Evolutionary conservation across 2,797 vertebrate genomes (phyloP), one percentile per base, ranked within the genome.

Genomic region (Chanos chanos): DNA sequence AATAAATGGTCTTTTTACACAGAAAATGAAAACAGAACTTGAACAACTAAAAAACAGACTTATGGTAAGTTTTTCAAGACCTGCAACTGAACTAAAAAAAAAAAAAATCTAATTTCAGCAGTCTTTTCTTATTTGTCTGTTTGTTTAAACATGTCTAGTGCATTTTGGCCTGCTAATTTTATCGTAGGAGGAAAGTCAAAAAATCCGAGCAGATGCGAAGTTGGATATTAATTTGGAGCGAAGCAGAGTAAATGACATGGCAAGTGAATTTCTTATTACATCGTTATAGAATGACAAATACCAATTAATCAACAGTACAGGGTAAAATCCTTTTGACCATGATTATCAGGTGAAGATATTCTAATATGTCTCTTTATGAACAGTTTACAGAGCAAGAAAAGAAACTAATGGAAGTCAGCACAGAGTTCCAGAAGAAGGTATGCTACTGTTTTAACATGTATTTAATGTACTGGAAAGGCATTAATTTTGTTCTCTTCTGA

Each of bases 1-100:
- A n/a, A n/a, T n/a, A n/a, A 0, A 30, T 45, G 16, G 59, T 31
- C 54, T 49, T 51, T 12, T 30, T 58, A 3, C 18, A 34, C 81
- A 99, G 96, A 98, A 94, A 90, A 95, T 98, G 94, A 95, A 94
- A 87, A 89, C 83, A 61, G 93, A 97, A 72, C 77, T 98, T 68
- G 92, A 94, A 76, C 93, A 96, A 74, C 88, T 99, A 21, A 92
- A 89, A 48, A 90, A 86, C 68, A 88, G 92, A 33, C 72, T 98
- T 37, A 75, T 86, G 77, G 95, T 98, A 79, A 92, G 91, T 83
- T 39, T 28, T 25, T 19, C 25, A 31, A 37, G 36, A 10, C 10
- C 5, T 51, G 4, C 44, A 2, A 3, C 18, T 52, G n/a, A n/a
- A n/a, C 18, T 21, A 7, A 21, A 39, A 34, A n/a, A n/a, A n/a